Base-by-base conservation (phyloP, 2,797 vertebrate genomes). In the Rhinella marina region DNA sequence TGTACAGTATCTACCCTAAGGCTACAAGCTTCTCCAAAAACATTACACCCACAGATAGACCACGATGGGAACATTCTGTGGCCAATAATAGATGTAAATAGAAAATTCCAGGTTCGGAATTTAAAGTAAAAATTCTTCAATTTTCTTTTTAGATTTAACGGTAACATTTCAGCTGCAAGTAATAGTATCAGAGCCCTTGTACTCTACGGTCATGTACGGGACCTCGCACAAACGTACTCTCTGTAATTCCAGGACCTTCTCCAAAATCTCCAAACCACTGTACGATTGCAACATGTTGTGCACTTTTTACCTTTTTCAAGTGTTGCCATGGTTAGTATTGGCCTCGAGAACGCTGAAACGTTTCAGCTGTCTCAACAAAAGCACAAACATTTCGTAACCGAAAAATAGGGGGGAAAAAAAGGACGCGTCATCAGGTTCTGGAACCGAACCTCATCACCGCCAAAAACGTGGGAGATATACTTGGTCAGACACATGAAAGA, bases 311-410 rank as follows among this genome's bases (percentile, higher is more conserved):
- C 61, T 54, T 68, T 48, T 81, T 41, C 70, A 56, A 56, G 52
- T 50, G 68, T 75, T 78, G 70, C 88, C 84, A 57, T 82, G 66
- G 78, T 64, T 81, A 82, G 61, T 25, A 29, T 82, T 89, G 79
- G 57, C 88, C 50, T 17, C 17, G 52, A 23, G 75, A 50, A 70
- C 16, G 61, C 29, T 82, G 50, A 72, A 61, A 73, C 5, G 7
- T 73, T 66, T 59, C 25, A 73, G 64, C 78, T 81, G 82, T 77
- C 77, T 54, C 72, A 82, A 86, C 78, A 89, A 82, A 82, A 86
- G 83, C 88, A 86, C 88, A 86, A 73, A 81, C 7, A 25, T 78
- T 84, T 73, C 52, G 66, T 84, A 84, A 84, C 27, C 12, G 54
- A 32, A 61, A 72, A 32, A 70, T 27, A 70, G 13, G 3, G 23